Evolutionary conservation across 2,113 vertebrate species (phyloP), one percentile per base, ranked within the genome.

Genomic region (Mus musculus): DNA sequence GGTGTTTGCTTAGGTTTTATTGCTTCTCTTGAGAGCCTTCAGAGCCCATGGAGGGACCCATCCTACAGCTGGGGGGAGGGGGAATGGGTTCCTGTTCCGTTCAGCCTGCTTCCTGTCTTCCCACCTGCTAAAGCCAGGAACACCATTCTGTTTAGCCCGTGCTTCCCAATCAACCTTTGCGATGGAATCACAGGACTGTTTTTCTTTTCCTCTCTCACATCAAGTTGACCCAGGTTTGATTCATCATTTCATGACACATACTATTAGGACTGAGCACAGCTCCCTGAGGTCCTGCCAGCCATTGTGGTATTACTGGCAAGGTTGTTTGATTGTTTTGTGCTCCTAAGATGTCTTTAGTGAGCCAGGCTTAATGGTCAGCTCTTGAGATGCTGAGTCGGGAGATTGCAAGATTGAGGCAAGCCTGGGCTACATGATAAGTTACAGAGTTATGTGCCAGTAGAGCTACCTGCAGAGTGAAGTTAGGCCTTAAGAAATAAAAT

Each of bases 171-270:
- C 86, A 2, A 49, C 10, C 28, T 56, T 6, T 71, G 61, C 0
- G 0, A 63, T 26, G 56, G 24, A 14, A 52, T n/a, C 9, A 7
- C 2, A 7, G 24, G 6, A 8, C 1, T 36, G 16, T 22, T 5
- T 19, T n/a, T 30, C 39, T n/a, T 80, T 88, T 78, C 24, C 16
- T 39, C 84, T 88, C 56, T 46, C 36, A 54, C 22, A 39, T 42
- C 59, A 30, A 16, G 39, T n/a, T 46, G 30, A 28, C 71, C 42
- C 26, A 20, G 42, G n/a, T 75, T 56, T 65, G 14, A 42, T 36
- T 76, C 33, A 7, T 65, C 11, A n/a, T 87, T 82, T 36, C 52
- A 42, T n/a, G 36, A 39, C 16, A 67, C 52, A 7, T 49, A 56
- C 0, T 28, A 4, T 90, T 16, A 82, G 54, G 52, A 71, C 7